Conservation (phyloP, 2,797 vertebrate genomes). For the Rhinella marina region DNA sequence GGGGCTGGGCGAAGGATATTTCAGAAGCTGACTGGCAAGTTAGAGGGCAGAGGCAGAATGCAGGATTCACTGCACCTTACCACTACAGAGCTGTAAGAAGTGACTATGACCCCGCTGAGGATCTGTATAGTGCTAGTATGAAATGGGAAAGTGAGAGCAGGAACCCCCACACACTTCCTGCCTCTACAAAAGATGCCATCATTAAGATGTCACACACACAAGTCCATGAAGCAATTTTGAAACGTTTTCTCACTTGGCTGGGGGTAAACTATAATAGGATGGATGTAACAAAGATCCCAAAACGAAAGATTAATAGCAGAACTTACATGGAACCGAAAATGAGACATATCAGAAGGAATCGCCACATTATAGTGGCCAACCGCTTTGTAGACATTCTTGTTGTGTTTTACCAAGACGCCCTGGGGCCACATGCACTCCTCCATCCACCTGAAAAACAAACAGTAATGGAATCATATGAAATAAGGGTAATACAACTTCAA, state of each 20-base stretch:
- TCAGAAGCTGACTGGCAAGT: not conserved
- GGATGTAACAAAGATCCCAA: not conserved
- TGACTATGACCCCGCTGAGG: too few relatives aligned
- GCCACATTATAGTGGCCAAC: constrained; percentile 98
- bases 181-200: not conserved
- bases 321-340: constrained; percentile 98
- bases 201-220: not conserved
- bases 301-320: not conserved
- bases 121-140: too few relatives aligned
- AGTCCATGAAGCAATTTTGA: not conserved
- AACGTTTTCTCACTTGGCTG: not conserved
- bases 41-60: not conserved
- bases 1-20: not conserved
- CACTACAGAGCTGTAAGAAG: too few relatives aligned
- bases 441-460: constrained; percentile 84
- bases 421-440: constrained; percentile 99
- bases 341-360: constrained; percentile 95
- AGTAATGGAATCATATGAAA: not conserved
- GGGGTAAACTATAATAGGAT: not conserved
- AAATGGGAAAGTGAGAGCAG: not conserved
- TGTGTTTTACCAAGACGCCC: constrained; percentile 96
- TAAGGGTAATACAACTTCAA: not conserved
- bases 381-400: constrained; percentile 98
- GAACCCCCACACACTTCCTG: not conserved
- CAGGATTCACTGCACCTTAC: too few relatives aligned